phyloP scores from a whole-genome alignment of 2,888 invertebrate genomes.

The Gryllus longicercus region DNA sequence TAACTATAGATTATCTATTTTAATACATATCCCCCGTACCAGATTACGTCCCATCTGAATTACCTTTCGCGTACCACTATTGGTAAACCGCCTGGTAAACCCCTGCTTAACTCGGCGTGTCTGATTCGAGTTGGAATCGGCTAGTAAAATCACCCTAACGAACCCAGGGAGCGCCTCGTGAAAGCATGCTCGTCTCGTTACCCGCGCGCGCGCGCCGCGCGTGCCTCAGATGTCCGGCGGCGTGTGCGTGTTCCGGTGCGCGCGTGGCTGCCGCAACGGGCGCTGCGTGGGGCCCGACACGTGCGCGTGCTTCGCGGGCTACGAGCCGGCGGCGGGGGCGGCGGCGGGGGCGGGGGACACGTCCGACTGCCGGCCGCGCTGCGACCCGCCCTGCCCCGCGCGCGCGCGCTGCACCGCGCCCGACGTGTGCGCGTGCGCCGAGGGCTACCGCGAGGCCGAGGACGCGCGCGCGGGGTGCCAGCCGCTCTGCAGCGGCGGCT shows the following conservation, averaged over 20 bases:
- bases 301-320: neutral
- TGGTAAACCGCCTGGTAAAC: too few species aligned
- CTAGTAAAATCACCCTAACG: too few species aligned
- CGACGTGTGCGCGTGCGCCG: neutral
- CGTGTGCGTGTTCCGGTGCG: neutral
- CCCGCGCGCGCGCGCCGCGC: too few species aligned
- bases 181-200: too few species aligned
- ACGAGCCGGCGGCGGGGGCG: neutral
- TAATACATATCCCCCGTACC: too few species aligned
- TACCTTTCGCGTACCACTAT: too few species aligned
- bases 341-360: neutral
- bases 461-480: neutral
- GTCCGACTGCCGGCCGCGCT: neutral
- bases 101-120: too few species aligned
- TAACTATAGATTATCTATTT: too few species aligned
- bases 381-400: neutral
- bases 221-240: neutral
- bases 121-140: too few species aligned
- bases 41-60: too few species aligned
- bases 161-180: too few species aligned
- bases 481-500: neutral
- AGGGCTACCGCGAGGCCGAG: neutral
- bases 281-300: slow-evolving; percentile 8
- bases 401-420: neutral
- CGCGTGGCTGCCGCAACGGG: neutral